Evolutionary conservation across 2,113 vertebrate species (phyloP).

Genomic region (Mormoops blainvillei): DNA sequence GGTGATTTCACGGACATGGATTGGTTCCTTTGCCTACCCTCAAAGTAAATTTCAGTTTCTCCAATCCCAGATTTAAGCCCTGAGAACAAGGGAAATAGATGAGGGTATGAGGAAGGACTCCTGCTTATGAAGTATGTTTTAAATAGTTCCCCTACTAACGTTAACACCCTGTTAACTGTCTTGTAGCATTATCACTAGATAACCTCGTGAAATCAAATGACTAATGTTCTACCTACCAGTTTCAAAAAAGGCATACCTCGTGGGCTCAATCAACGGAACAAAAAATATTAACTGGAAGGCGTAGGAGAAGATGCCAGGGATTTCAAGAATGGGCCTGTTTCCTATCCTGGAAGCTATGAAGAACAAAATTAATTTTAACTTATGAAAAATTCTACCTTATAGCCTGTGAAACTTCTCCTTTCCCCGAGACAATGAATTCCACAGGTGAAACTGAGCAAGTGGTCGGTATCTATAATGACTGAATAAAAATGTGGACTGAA

Average conservation of each 20-base stretch:
- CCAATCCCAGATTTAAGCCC: neutral
- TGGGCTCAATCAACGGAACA: neutral
- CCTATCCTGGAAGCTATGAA: neutral
- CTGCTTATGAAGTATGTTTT: neutral
- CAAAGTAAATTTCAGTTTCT: neutral
- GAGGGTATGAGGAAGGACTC: neutral
- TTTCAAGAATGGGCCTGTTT: constrained; percentile 18
- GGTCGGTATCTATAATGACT: neutral
- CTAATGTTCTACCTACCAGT: neutral
- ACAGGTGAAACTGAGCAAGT: neutral
- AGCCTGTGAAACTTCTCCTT: neutral
- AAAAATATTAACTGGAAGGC: neutral
- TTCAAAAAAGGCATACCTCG: neutral
- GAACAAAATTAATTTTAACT: constrained; percentile 23
- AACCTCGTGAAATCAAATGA: neutral
- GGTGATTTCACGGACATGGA: neutral
- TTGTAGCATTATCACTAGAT: neutral
- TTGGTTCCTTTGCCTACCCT: neutral
- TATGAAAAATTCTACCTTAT: neutral
- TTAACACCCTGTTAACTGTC: neutral
- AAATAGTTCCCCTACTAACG: neutral
- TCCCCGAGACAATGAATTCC: neutral
- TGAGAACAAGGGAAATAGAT: neutral
- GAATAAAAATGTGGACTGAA: neutral
- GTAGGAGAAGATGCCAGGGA: neutral